Evolutionary conservation across 2,113 vertebrate species (phyloP).

Genomic region (Clupea harengus): DNA sequence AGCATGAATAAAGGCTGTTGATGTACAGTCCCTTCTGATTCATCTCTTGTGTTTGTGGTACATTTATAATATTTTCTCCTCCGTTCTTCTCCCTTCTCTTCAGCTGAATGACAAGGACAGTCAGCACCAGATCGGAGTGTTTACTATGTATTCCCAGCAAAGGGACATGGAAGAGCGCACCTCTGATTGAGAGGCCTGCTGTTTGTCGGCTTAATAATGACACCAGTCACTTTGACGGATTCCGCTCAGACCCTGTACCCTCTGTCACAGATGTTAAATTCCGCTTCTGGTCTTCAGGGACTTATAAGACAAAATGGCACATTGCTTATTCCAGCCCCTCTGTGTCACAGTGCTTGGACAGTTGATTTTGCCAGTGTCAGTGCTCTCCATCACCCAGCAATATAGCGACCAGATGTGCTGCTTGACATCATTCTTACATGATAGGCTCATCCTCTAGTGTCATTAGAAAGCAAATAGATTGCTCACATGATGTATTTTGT

Average conservation of each 20-base stretch:
- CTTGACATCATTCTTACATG: neutral
- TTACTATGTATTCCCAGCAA: neutral
- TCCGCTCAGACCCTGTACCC: slow-evolving; percentile 15
- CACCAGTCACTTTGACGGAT: slow-evolving; percentile 32
- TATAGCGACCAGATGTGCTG: no score
- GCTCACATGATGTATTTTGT: neutral
- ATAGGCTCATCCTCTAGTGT: neutral
- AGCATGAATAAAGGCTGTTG: neutral
- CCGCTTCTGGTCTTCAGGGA: neutral
- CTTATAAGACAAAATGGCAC: slow-evolving; percentile 13
- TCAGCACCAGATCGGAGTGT: neutral
- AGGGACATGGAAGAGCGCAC: neutral
- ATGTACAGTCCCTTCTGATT: neutral
- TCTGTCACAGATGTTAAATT: slow-evolving; percentile 30
- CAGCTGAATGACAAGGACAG: neutral
- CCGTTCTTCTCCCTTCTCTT: neutral
- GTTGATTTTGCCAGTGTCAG: neutral
- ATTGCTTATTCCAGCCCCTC: neutral
- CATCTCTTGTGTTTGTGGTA: neutral
- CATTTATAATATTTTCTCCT: neutral
- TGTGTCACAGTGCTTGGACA: neutral
- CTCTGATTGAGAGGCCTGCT: slow-evolving; percentile 22
- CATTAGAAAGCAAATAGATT: neutral
- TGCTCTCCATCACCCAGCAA: neutral
- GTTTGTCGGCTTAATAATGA: slow-evolving; percentile 30